Base-by-base conservation (phyloP, 35 echinoderm and acorn worm genomes). In the Lytechinus variegatus region DNA sequence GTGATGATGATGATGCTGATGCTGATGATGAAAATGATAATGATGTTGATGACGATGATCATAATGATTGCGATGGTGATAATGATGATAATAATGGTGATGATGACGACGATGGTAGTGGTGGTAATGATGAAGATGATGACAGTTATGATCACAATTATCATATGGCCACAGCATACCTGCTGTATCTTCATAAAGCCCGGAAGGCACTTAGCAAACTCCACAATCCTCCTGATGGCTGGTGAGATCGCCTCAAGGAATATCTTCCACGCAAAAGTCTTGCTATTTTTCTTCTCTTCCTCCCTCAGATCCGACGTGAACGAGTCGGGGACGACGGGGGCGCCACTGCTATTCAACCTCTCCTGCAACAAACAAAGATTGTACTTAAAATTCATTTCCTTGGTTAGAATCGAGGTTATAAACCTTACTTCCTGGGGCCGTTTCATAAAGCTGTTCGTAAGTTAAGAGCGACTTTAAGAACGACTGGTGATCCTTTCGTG, bases 131-230 rank as follows among this genome's bases (percentile, higher is more conserved):
- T 56, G 55, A 56, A 9, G 55, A 11, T 56, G 55, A 56, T 56
- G 55, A 56, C 5, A 4, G 11, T 56, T 1, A 11, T 56, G 55
- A 56, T 2, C 1, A 56, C 5, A 4, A 56, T 11, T 8, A 56
- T 56, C 8, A 56, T 56, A 11, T 44, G 2, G 33, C n/a, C n/a
- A n/a, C n/a, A n/a, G 33, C 33, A 44, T 55, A 95, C 98, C 97
- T 99, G 98, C 53, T 89, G 54, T 28, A 97, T 87, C 60, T 58
- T 96, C 51, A 95, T 92, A 92, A 99, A 99, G 88, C 98, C 98
- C 21, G 98, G 98, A 52, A 98, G 87, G 89, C 98, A 98, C 86
- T 98, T 99, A 51, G 98, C 97, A 96, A 99, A 99, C 56, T 99
- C 97, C 24, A 99, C 97, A 0, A 99, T 96, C 52, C 92, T 97